A percentile compares a stretch with the other conserved stretches of the same genome.
phyloP scores from a whole-genome alignment of 1,140 invertebrate species.

The Antheraea mylitta region DNA sequence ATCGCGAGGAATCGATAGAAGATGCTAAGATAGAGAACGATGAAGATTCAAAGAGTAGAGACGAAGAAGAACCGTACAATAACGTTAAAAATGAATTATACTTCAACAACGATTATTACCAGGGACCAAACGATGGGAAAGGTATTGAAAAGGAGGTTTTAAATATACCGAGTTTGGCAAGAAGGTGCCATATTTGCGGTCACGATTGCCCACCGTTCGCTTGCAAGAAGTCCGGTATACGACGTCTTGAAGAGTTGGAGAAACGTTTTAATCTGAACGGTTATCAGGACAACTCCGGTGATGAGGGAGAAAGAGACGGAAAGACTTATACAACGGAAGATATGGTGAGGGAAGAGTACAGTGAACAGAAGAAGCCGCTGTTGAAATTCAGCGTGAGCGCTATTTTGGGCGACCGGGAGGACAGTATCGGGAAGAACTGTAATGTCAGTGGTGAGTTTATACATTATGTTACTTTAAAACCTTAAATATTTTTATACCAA shows the following conservation, averaged over 20 bases:
- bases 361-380: constrained; percentile 83
- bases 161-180: constrained; percentile 52
- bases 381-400: constrained; percentile 96
- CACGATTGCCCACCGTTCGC: constrained; percentile 58
- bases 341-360: constrained; percentile 62
- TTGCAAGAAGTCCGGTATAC: constrained; percentile 62
- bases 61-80: constrained; percentile 42
- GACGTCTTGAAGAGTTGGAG: constrained; percentile 60
- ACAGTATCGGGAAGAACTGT: constrained; percentile 41
- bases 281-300: constrained; percentile 63
- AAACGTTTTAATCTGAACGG: constrained; percentile 58
- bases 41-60: constrained; percentile 63
- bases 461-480: background rate
- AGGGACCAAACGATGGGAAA: constrained; percentile 48
- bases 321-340: constrained; percentile 51
- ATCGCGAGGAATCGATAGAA: constrained; percentile 45
- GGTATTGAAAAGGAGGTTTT: constrained; percentile 69
- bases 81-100: constrained; percentile 54
- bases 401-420: constrained; percentile 84
- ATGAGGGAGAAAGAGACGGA: constrained; percentile 49
- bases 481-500: no score
- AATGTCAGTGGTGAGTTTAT: constrained; percentile 51
- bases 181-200: constrained; percentile 54
- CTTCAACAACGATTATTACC: constrained; percentile 28
- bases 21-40: constrained; percentile 61